These are phyloP conservation scores for Entomobrya proxima DNA, from an alignment of 2,888 invertebrate genomes.

Conservation along the genomic window DNA sequence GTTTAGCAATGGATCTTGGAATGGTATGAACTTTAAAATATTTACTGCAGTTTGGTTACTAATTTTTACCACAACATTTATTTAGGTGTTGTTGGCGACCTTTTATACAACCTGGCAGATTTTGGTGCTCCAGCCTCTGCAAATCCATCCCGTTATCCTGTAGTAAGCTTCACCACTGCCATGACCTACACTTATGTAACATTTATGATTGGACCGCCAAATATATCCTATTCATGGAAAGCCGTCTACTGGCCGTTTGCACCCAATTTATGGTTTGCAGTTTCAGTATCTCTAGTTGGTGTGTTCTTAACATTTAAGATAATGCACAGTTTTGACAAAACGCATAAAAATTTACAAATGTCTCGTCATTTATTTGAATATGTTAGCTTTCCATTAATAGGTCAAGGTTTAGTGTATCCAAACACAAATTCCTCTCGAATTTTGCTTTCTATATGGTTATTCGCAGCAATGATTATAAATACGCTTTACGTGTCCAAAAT, in stretches of 20 bases:
- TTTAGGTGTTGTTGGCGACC: slow-evolving; percentile 33
- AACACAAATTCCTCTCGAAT: background rate
- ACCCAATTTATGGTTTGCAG: slow-evolving; percentile 8
- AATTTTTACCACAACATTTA: too few species aligned
- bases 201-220: slow-evolving; percentile 48
- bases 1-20: slow-evolving; percentile 35
- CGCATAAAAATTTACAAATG: too few species aligned
- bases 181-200: slow-evolving; percentile 30
- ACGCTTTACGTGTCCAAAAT: slow-evolving; percentile 54
- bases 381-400: slow-evolving; percentile 23
- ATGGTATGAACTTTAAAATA: too few species aligned
- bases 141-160: background rate
- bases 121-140: background rate
- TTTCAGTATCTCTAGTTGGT: background rate
- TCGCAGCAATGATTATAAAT: slow-evolving; percentile 35
- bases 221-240: slow-evolving; percentile 43
- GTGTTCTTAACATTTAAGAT: background rate
- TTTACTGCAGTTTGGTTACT: too few species aligned
- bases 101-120: slow-evolving; percentile 4
- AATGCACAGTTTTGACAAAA: too few species aligned
- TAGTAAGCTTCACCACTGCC: slow-evolving; percentile 9
- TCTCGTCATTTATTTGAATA: background rate
- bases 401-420: slow-evolving; percentile 16
- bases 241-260: slow-evolving; percentile 42
- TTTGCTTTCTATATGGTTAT: slow-evolving; percentile 34